phyloP scores from a whole-genome alignment of 2,888 invertebrate genomes.

The Folsomia manolachei region DNA sequence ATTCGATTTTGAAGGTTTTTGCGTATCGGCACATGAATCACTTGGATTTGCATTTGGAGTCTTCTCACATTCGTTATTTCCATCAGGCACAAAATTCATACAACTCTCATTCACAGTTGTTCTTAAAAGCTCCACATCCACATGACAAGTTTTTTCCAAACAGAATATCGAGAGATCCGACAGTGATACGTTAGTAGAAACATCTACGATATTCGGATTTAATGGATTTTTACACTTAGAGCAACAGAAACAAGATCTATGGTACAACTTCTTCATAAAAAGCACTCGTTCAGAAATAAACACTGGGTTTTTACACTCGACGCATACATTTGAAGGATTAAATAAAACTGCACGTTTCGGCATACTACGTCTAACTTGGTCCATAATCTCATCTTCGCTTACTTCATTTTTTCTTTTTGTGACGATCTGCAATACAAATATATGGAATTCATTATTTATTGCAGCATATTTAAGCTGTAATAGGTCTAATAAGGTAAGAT shows the following conservation, averaged over 20 bases:
- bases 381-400: slow-evolving; percentile 38
- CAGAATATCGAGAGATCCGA: too few relatives aligned
- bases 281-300: slow-evolving; percentile 46
- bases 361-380: slow-evolving; percentile 23
- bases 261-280: slow-evolving; percentile 47
- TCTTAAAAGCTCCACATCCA: slow-evolving; percentile 39
- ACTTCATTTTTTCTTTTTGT: slow-evolving; percentile 24
- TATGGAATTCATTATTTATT: not conserved
- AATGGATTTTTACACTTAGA: slow-evolving; percentile 41
- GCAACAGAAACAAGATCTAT: slow-evolving; percentile 48
- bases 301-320: slow-evolving; percentile 47
- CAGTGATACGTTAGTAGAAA: slow-evolving; percentile 40
- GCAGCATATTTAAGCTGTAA: too few relatives aligned
- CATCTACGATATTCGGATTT: slow-evolving; percentile 47
- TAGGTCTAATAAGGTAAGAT: too few relatives aligned
- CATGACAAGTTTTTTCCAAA: slow-evolving; percentile 40
- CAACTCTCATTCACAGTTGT: not conserved
- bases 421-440: slow-evolving; percentile 15
- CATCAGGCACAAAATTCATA: not conserved
- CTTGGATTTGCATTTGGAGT: not conserved
- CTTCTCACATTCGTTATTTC: not conserved
- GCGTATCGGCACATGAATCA: not conserved
- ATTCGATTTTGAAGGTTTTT: not conserved
- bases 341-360: slow-evolving; percentile 39
- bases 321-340: slow-evolving; percentile 39